Evolutionary conservation across 2,888 invertebrate genomes (phyloP).

Genomic region (Nyleta sp.): DNA sequence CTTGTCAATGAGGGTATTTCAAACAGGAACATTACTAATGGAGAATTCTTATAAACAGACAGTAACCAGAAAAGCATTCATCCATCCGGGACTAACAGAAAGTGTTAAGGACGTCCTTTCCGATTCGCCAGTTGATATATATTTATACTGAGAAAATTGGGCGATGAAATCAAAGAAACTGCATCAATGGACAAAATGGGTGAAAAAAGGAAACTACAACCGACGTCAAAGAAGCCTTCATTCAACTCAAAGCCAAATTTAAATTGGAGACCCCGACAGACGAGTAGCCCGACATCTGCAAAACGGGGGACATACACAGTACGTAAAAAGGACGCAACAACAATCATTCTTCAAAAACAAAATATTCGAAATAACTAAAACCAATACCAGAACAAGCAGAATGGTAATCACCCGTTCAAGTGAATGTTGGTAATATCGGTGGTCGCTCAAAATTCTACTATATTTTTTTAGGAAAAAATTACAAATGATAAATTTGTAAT

Average conservation of each 20-base stretch:
- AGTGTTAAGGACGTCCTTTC: background rate
- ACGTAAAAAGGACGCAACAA: constrained; percentile 9
- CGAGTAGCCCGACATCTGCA: background rate
- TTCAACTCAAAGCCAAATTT: background rate
- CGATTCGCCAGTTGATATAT: background rate
- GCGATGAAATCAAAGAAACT: constrained; percentile 10
- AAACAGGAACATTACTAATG: background rate
- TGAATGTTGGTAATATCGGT: no score
- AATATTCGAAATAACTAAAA: background rate
- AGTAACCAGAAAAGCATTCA: constrained; percentile 6
- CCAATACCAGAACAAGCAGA: no score
- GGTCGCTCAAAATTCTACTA: no score
- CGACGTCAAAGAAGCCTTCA: background rate
- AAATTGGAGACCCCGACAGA: constrained; percentile 10
- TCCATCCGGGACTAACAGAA: background rate
- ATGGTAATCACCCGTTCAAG: no score
- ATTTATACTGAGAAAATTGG: background rate
- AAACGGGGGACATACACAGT: background rate
- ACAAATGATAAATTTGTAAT: no score
- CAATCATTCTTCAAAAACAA: constrained; percentile 6
- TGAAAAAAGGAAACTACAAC: background rate
- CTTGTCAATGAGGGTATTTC: no score
- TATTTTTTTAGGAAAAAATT: no score
- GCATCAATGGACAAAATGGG: background rate
- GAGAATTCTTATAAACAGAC: background rate